Conservation (phyloP, 2,113 vertebrate genomes). For the Formicarius rufipectus region DNA sequence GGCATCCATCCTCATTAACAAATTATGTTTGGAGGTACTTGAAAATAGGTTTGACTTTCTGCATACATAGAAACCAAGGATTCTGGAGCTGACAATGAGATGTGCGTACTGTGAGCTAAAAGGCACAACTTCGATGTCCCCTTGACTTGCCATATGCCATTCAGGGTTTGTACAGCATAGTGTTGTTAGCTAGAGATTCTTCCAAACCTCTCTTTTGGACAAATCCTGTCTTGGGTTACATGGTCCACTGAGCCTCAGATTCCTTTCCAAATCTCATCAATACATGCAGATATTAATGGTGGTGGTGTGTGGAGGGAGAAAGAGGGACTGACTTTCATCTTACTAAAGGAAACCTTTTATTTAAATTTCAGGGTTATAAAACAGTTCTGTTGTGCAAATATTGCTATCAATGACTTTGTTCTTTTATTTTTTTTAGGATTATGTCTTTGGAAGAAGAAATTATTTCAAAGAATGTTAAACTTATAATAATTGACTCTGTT, state of each 20-base stretch:
- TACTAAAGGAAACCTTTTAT: neutral
- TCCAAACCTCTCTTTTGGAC: neutral
- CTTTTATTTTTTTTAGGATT: slow-evolving; percentile 66
- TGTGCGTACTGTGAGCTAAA: neutral
- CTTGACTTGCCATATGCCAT: neutral
- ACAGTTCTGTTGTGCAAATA: neutral
- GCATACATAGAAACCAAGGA: neutral
- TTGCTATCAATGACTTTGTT: neutral
- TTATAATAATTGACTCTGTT: slow-evolving; percentile 84
- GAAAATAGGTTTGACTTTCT: neutral
- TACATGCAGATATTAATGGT: neutral
- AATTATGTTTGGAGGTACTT: neutral
- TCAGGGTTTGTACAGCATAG: neutral
- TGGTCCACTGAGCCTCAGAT: neutral
- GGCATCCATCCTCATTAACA: neutral
- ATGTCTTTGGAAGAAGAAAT: slow-evolving; percentile 85
- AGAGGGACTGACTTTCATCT: neutral
- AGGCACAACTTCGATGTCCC: neutral
- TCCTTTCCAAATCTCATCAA: neutral
- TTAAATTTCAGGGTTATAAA: neutral
- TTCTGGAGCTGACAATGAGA: neutral
- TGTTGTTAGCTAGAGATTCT: neutral
- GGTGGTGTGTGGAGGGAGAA: neutral
- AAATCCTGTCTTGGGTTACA: neutral
- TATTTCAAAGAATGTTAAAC: slow-evolving; percentile 79